Base-by-base conservation (phyloP, 1,140 invertebrate genomes). In the Kradibia gibbosae region DNA sequence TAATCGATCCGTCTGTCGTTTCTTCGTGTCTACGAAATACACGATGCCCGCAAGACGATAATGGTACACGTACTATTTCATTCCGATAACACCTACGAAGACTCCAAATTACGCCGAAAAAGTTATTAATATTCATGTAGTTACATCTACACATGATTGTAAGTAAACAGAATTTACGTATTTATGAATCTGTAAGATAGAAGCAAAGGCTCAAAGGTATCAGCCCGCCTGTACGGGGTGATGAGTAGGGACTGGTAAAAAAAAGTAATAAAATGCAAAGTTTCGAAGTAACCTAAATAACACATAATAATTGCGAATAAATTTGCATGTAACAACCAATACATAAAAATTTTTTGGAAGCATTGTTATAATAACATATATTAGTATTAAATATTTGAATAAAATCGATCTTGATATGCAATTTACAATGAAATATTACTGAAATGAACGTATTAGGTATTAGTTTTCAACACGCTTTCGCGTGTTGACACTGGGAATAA, bases 41-140 rank as follows among this genome's bases (percentile, higher is more conserved):
- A 36, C 15, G 60, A 65, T 20, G 0, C 22, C 22, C 13, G 60
- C 17, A 25, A 36, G 20, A 11, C 57, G 57, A 60, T 31, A 28
- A n/a, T n/a, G n/a, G n/a, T n/a, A n/a, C n/a, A n/a, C n/a, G 50
- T 0, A 45, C 34, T 74, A 80, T 74, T 80, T 53, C 57, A 74
- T 80, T 62, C 48, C 25, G 45, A 11, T 80, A 80, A 73, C 55
- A 55, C 71, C 65, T 65, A 80, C 71, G 71, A 80, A 80, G 53
- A 74, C 71, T 73, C 57, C 20, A 28, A 65, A 80, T 78, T 80
- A 60, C 70, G 53, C 28, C 39, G 20, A 11, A 25, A 28, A 28
- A 65, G 34, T 45, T 75, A 81, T 81, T 72, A 36, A 81, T 81
- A 81, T 80, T 28, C 5, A 20, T 36, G 15, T 11, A 39, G 57